Percentiles rank a stretch among this genome's conserved stretches.
phyloP scores from a whole-genome alignment of 37 sponge, comb jelly and placozoan species.

The Corticium candelabrum region DNA sequence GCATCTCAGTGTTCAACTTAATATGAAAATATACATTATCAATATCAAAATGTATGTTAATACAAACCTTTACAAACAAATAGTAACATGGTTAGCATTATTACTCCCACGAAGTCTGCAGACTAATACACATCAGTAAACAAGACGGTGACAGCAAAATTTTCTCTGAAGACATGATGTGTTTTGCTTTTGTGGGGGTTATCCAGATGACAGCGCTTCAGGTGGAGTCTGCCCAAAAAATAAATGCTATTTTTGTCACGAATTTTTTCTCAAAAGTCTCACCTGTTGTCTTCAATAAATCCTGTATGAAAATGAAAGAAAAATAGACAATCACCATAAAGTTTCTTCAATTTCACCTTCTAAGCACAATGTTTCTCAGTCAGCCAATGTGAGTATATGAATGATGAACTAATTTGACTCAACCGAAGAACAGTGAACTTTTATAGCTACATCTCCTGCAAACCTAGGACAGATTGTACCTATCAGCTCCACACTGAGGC shows the following conservation, averaged over 20 bases:
- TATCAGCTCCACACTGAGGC: too few species aligned
- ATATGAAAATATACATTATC: too few species aligned
- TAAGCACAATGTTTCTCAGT: neutral
- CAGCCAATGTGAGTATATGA: neutral
- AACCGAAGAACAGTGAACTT: neutral
- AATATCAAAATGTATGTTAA: too few species aligned
- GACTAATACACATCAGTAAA: neutral
- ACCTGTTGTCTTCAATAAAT: slow-evolving; percentile 32
- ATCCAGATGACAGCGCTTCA: neutral
- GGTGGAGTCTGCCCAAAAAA: neutral
- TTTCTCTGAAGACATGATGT: neutral
- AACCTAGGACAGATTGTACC: neutral
- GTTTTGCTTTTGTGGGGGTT: slow-evolving; percentile 9
- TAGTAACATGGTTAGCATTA: too few species aligned
- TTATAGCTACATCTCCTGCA: neutral
- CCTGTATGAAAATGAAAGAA: slow-evolving; percentile 56
- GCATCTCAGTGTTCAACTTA: too few species aligned
- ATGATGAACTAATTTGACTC: neutral
- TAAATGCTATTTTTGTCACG: neutral
- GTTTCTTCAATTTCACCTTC: neutral
- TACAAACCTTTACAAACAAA: too few species aligned
- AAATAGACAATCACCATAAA: slow-evolving; percentile 41
- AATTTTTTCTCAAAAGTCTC: neutral
- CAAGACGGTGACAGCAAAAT: neutral
- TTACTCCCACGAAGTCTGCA: neutral